Evolutionary conservation across 2,888 invertebrate species (phyloP).

Genomic region (Isoperla grammatica): DNA sequence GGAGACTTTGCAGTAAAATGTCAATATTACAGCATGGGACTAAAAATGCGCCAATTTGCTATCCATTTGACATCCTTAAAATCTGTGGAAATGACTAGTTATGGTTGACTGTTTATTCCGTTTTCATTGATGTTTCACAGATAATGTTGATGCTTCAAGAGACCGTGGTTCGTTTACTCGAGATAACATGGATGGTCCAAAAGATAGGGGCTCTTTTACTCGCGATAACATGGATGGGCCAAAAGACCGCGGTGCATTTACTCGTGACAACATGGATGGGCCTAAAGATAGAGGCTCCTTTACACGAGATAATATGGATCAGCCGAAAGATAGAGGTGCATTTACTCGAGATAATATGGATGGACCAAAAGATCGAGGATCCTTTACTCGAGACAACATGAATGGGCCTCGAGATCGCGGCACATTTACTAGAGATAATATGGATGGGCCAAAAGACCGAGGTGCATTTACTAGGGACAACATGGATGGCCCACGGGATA

Average conservation of each 20-base stretch:
- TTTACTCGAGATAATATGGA: conserved; percentile 4
- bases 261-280: neutral
- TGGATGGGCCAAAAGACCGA: neutral
- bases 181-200: conserved; percentile 4
- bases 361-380: neutral
- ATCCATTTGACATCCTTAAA: too few species aligned
- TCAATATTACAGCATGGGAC: too few species aligned
- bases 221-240: conserved; percentile 12
- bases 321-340: neutral
- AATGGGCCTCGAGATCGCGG: conserved; percentile 26
- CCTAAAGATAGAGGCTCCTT: neutral
- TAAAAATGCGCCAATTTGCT: too few species aligned
- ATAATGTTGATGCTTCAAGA: too few species aligned
- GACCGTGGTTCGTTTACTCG: conserved; percentile 9
- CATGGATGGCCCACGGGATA: conserved; percentile 1
- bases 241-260: neutral
- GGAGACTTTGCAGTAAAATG: too few species aligned
- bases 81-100: too few species aligned
- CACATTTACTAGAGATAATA: conserved; percentile 33
- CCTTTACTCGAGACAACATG: conserved; percentile 11
- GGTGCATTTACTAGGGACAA: conserved; percentile 10
- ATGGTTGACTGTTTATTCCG: too few species aligned
- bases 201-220: conserved; percentile 2
- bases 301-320: conserved; percentile 9
- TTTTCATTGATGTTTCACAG: too few species aligned